Evolutionary conservation across 2,888 invertebrate species (phyloP).

Genomic region (Microctonus aethiopoides): DNA sequence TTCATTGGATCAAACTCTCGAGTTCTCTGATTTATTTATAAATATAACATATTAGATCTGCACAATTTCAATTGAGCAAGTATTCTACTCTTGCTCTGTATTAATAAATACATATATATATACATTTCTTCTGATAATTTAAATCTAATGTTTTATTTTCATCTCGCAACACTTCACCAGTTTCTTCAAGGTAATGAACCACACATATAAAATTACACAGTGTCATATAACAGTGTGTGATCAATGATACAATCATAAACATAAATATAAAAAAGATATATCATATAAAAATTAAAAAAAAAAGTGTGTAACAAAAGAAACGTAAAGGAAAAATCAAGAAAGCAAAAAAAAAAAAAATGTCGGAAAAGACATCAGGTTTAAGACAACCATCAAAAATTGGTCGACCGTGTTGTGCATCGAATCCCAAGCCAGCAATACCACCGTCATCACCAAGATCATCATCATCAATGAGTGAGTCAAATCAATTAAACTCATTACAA

Average conservation of each 20-base stretch:
- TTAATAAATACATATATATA: background rate
- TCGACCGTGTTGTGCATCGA: constrained; percentile 73
- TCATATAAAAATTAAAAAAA: too few relatives aligned
- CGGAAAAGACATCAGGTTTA: constrained; percentile 72
- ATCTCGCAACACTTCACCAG: background rate
- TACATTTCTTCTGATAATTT: background rate
- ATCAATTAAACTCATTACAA: too few relatives aligned
- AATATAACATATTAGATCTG: background rate
- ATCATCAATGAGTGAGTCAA: constrained; percentile 44
- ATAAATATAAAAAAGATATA: background rate
- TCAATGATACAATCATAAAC: constrained; percentile 2
- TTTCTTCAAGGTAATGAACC: background rate
- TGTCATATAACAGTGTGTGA: constrained; percentile 17
- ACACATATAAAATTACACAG: constrained; percentile 4
- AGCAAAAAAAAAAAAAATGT: constrained; percentile 49
- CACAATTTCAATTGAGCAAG: background rate
- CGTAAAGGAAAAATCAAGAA: constrained; percentile 44
- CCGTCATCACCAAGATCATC: constrained; percentile 67
- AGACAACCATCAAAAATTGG: constrained; percentile 77
- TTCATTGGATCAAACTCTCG: too few relatives aligned
- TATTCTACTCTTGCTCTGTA: too few relatives aligned
- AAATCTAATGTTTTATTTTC: background rate
- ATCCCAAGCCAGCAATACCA: constrained; percentile 77
- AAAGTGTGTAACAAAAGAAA: constrained; percentile 24
- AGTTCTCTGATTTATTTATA: background rate